phyloP scores from a whole-genome alignment of 2,113 vertebrate species.

The Tringa solitaria region DNA sequence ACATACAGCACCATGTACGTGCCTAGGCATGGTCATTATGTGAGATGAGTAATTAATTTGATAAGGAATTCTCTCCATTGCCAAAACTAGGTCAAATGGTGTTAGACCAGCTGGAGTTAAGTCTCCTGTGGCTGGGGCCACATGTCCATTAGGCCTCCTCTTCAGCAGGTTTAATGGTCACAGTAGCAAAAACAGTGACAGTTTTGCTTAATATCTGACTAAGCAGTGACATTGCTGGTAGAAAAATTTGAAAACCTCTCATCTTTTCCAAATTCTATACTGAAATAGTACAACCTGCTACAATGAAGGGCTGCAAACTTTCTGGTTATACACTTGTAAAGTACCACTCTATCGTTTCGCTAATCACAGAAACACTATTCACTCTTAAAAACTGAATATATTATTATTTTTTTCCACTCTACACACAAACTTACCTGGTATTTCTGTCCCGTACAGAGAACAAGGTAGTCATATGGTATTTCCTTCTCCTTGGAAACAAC shows the following conservation, averaged over 20 bases:
- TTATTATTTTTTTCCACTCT: not conserved
- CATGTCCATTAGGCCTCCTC: not conserved
- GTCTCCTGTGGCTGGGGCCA: not conserved
- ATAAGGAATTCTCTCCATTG: not conserved
- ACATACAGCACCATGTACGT: rapidly evolving
- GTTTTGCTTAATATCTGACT: not conserved
- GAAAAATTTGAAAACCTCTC: not conserved
- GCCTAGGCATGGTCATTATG: not conserved
- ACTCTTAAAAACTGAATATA: too few species aligned
- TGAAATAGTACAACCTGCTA: rapidly evolving
- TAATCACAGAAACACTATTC: not conserved
- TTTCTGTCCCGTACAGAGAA: conserved; percentile 88
- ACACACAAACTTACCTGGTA: conserved; percentile 81
- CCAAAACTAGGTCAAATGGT: conserved; percentile 21
- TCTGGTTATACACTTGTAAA: not conserved
- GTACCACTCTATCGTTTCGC: not conserved
- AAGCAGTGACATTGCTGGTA: not conserved
- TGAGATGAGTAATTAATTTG: conserved; percentile 17
- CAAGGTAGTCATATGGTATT: conserved; percentile 86
- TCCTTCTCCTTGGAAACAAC: conserved; percentile 71
- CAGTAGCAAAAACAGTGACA: not conserved
- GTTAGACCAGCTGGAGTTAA: conserved; percentile 6
- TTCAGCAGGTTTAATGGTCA: not conserved
- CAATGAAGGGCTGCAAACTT: not conserved
- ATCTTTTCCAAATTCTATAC: not conserved